phyloP scores from a whole-genome alignment of 2,888 invertebrate species.

The Pollenia amentaria region DNA sequence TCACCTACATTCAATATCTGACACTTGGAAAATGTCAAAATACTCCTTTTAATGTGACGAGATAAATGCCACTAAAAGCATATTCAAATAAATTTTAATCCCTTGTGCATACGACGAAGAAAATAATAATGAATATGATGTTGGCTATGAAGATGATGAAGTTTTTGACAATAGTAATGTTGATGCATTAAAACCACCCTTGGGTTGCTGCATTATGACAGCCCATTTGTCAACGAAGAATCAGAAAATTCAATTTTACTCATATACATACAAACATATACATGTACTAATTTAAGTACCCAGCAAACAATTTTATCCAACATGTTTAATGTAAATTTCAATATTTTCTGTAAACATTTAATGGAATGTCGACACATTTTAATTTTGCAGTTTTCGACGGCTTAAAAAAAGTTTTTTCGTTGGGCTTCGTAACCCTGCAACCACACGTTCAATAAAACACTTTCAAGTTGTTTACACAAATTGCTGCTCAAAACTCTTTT shows the following conservation, averaged over 20 bases:
- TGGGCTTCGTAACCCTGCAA: no score
- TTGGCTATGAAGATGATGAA: conserved; percentile 17
- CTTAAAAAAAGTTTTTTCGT: no score
- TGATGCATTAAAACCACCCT: conserved; percentile 64
- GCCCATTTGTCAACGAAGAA: conserved; percentile 70
- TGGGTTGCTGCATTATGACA: conserved; percentile 67
- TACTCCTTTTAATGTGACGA: conserved; percentile 58
- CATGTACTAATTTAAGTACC: background rate
- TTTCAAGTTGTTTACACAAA: no score
- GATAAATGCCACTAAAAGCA: conserved; percentile 70
- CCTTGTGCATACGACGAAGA: conserved; percentile 53
- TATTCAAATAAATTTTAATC: conserved; percentile 69
- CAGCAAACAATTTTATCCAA: no score
- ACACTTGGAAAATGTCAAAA: conserved; percentile 69
- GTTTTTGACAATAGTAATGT: conserved; percentile 38
- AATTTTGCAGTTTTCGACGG: no score
- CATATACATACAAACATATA: conserved; percentile 7
- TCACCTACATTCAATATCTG: conserved; percentile 57
- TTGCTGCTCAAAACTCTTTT: no score
- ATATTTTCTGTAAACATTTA: no score
- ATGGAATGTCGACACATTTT: no score
- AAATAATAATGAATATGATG: conserved; percentile 7
- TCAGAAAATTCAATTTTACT: conserved; percentile 67
- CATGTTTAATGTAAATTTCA: no score
- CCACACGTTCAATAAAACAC: no score